Evolutionary conservation across 2,888 invertebrate species (phyloP).

Genomic region (Drosophila anomalata): DNA sequence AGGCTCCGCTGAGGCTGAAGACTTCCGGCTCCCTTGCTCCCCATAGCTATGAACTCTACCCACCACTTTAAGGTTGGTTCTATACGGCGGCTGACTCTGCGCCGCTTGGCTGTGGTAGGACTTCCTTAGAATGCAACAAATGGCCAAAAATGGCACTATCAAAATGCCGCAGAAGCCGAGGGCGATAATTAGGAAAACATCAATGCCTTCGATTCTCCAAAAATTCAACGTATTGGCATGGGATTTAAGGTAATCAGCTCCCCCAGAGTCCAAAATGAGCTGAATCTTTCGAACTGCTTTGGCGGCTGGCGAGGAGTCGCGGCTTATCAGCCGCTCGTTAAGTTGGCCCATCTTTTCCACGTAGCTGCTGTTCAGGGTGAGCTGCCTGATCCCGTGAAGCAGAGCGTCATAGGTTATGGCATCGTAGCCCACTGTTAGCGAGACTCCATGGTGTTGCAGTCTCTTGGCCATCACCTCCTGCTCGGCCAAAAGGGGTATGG

Average conservation of each 20-base stretch:
- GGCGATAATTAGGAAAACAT: conserved; percentile 81
- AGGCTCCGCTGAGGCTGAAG: conserved; percentile 42
- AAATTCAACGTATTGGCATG: conserved; percentile 81
- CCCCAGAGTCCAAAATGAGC: conserved; percentile 78
- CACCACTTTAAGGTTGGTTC: conserved; percentile 47
- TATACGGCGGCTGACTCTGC: conserved; percentile 47
- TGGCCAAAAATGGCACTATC: conserved; percentile 81
- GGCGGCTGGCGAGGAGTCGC: conserved; percentile 65
- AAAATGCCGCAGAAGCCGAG: conserved; percentile 78
- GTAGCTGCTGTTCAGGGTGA: conserved; percentile 81
- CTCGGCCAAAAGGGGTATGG: conserved; percentile 85
- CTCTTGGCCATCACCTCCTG: conserved; percentile 84
- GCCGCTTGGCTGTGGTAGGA: conserved; percentile 74
- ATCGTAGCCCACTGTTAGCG: conserved; percentile 80
- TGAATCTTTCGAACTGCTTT: conserved; percentile 81
- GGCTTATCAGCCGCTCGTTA: conserved; percentile 62
- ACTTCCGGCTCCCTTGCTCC: conserved; percentile 43
- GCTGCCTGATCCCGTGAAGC: conserved; percentile 80
- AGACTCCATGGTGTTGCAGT: conserved; percentile 83
- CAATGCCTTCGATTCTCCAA: conserved; percentile 80
- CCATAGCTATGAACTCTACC: conserved; percentile 62
- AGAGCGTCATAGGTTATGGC: conserved; percentile 83
- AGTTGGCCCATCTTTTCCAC: conserved; percentile 53
- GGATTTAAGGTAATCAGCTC: conserved; percentile 81
- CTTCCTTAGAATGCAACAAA: conserved; percentile 79